Conservation (phyloP, 2,797 vertebrate genomes). For the Setipinna tenuifilis region DNA sequence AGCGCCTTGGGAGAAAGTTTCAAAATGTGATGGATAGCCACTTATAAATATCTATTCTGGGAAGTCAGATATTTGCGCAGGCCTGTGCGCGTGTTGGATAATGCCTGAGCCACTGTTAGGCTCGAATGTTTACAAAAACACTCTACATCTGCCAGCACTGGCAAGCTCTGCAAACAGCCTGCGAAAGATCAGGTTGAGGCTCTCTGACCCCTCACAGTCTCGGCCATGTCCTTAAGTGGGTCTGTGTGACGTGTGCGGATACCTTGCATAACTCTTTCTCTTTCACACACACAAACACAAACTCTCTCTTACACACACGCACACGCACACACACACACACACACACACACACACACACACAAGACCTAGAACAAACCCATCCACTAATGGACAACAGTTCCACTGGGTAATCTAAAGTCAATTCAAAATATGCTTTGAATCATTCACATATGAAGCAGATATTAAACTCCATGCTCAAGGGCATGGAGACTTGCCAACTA, state of each 20-base stretch:
- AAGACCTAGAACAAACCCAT: neutral
- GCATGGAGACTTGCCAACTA: neutral
- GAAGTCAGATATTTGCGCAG: neutral
- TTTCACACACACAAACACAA: no score
- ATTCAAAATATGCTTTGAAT: neutral
- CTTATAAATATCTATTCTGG: neutral
- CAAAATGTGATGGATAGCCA: neutral
- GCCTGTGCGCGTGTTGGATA: neutral
- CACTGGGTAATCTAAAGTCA: neutral
- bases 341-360: neutral
- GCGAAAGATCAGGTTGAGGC: neutral
- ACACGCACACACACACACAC: no score
- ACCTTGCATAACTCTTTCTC: neutral
- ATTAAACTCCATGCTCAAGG: neutral
- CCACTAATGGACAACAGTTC: neutral
- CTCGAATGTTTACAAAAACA: neutral
- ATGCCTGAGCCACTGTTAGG: neutral
- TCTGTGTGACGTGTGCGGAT: neutral
- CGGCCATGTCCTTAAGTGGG: neutral
- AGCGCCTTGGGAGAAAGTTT: neutral
- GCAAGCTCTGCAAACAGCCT: neutral
- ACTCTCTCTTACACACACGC: no score
- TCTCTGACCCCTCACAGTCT: neutral
- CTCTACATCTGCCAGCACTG: neutral
- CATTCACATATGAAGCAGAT: no score